Percentiles rank a stretch among this genome's conserved stretches.
Conservation (phyloP, 2,113 vertebrate genomes). For the Acrocephalus kingi region DNA sequence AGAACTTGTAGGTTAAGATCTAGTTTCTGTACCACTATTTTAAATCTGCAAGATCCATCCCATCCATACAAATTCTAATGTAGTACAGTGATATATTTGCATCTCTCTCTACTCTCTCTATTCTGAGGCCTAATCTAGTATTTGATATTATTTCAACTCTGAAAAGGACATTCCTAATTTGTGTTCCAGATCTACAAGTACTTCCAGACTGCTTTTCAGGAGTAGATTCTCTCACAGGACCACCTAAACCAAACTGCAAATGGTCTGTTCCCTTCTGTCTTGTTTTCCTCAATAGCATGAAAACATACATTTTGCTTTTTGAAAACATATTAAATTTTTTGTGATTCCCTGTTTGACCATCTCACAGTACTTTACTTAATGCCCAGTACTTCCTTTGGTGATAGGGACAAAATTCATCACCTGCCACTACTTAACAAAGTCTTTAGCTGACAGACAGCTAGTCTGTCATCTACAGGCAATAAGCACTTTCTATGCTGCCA, state of each 20-base stretch:
- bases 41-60: background rate
- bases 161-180: background rate
- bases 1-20: background rate
- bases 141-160: background rate
- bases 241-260: background rate
- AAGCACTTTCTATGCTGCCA: background rate
- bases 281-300: background rate
- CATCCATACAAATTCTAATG: background rate
- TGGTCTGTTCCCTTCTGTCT: background rate
- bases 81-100: background rate
- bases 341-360: background rate
- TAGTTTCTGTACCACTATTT: background rate
- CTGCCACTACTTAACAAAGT: background rate
- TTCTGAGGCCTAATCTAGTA: background rate
- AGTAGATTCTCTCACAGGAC: background rate
- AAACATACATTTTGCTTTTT: background rate
- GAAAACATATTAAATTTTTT: background rate
- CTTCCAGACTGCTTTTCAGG: background rate
- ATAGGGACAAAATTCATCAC: background rate
- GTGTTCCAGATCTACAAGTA: background rate
- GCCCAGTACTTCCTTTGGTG: background rate
- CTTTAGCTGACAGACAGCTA: background rate
- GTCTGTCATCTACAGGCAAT: background rate
- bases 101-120: background rate
- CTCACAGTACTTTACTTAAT: background rate